Conservation (phyloP, 2,888 invertebrate genomes). For the Odiellus spinosus region DNA sequence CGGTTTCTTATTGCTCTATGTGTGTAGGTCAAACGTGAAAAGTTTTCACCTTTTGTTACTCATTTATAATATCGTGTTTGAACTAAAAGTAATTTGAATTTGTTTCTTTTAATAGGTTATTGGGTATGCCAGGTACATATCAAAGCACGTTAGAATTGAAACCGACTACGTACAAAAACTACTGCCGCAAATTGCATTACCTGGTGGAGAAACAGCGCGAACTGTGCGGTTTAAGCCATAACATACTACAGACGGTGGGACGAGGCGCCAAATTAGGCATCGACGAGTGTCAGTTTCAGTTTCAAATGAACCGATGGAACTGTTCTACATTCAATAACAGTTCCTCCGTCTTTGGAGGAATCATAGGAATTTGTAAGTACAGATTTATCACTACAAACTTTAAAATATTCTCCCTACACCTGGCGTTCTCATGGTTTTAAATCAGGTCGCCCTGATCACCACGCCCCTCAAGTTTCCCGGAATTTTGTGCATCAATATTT, state of each 20-base stretch:
- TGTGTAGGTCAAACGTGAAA: too few species aligned
- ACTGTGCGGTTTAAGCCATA: slow-evolving; percentile 51
- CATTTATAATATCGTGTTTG: too few species aligned
- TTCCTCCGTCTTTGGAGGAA: slow-evolving; percentile 65
- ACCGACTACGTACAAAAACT: slow-evolving; percentile 41
- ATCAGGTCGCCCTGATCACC: too few species aligned
- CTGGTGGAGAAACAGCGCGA: slow-evolving; percentile 51
- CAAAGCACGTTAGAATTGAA: slow-evolving; percentile 27
- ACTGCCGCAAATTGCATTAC: slow-evolving; percentile 51
- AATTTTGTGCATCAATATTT: too few species aligned
- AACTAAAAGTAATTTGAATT: too few species aligned
- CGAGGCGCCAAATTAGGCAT: slow-evolving; percentile 67
- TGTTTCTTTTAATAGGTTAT: slow-evolving; percentile 30
- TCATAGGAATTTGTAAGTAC: slow-evolving; percentile 64
- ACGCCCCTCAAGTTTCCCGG: too few species aligned
- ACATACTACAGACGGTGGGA: slow-evolving; percentile 59
- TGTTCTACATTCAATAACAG: slow-evolving; percentile 41
- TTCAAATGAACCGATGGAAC: slow-evolving; percentile 46
- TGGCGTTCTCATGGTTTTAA: too few species aligned
- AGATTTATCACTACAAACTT: too few species aligned
- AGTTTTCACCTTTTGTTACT: too few species aligned
- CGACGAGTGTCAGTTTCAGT: slow-evolving; percentile 79
- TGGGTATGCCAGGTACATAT: slow-evolving; percentile 34
- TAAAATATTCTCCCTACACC: too few species aligned
- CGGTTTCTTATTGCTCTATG: too few species aligned